Conservation (phyloP, 2,113 vertebrate genomes). For the Nothobranchius kuhntae region DNA sequence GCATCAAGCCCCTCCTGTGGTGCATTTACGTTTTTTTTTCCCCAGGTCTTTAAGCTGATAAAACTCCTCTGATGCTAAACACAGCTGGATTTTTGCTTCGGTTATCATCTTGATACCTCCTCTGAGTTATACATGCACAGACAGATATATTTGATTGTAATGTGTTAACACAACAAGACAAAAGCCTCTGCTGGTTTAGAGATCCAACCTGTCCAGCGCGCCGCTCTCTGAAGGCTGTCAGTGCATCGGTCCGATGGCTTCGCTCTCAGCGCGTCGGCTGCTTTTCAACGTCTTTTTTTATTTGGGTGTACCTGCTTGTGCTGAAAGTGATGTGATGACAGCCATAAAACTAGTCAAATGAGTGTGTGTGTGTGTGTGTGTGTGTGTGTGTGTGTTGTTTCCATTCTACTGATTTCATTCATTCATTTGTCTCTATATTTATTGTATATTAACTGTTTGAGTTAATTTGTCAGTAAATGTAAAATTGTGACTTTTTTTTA, state of each 20-base stretch:
- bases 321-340: not conserved
- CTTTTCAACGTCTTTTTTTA: conserved; percentile 7
- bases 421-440: not conserved
- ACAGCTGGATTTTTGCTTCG: conserved; percentile 8
- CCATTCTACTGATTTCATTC: not conserved
- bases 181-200: conserved; percentile 28
- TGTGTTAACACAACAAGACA: conserved; percentile 8
- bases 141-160: conserved; percentile 1
- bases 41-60: conserved; percentile 30
- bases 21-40: conserved; percentile 42
- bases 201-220: conserved; percentile 6
- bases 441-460: not conserved
- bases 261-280: conserved; percentile 10
- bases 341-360: not conserved
- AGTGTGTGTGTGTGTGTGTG: no score
- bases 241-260: not conserved
- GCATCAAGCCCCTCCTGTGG: conserved; percentile 32
- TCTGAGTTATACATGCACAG: not conserved
- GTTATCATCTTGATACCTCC: conserved; percentile 5
- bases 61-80: conserved; percentile 35
- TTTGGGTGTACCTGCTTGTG: not conserved
- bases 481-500: no score
- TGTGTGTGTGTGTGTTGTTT: conserved; percentile 13
- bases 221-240: conserved; percentile 22
- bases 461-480: no score